Base-by-base conservation (phyloP, 1,140 invertebrate species). In the Lucilia sericata region DNA sequence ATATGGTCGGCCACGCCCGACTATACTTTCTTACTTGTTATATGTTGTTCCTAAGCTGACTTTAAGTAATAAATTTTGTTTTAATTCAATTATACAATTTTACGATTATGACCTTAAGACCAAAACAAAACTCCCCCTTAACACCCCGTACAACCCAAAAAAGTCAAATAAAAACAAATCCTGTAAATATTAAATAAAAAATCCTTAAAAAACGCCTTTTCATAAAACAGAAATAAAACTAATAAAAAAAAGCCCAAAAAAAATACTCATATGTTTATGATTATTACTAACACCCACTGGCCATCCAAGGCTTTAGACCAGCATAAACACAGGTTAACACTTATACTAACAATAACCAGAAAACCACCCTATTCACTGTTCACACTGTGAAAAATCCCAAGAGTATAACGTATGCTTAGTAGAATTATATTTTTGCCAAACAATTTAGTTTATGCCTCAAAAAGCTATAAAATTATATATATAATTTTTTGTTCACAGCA, bases 31-130 rank as follows among this genome's bases (percentile, higher is more conserved):
- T n/a, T n/a, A n/a, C n/a, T n/a, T n/a, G n/a, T n/a, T n/a, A n/a
- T n/a, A n/a, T n/a, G n/a, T n/a, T 30, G 25, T 30, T 30, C 42
- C n/a, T 12, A 19, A 13, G 0, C 19, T 75, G 13, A 14, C 19
- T 36, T 12, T 14, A 75, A 30, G 21, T 19, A 36, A 36, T n/a
- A 36, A 12, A 75, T 75, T 42, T 75, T 75, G 3, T 75, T 75
- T 42, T 75, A 75, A 75, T 75, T 75, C 74, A 75, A 75, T 75
- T 75, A 75, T 75, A 30, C 7, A 13, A 75, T 75, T 75, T 75
- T 2, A 75, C 74, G 74, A 75, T 75, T 75, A 75, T 75, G 21
- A 36, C 74, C 5, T 36, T 19, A 25, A 13, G 34, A 1, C 74
- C 8, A 25, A 55, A 55, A n/a, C 2, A 55, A 55, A 55, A 42